phyloP scores from a whole-genome alignment of 1,140 invertebrate species.

The Mycetomoellerius zeteki region DNA sequence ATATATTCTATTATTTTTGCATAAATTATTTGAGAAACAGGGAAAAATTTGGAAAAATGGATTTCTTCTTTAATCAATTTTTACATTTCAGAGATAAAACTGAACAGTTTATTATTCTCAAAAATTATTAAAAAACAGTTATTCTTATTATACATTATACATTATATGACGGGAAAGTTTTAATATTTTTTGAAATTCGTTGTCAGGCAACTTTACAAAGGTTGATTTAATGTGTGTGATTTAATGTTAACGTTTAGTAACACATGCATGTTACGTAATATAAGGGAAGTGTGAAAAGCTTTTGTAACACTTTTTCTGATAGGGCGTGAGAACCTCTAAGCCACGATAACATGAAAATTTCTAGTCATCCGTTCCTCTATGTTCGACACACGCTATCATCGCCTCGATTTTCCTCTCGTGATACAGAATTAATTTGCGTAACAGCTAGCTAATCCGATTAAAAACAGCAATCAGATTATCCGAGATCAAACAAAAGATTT shows the following conservation, averaged over 20 bases:
- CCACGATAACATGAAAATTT: slow-evolving; percentile 44
- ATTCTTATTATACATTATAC: not conserved
- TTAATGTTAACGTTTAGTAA: not conserved
- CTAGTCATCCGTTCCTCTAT: slow-evolving; percentile 30
- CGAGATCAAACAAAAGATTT: not conserved
- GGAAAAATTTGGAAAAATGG: not conserved
- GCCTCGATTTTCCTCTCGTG: not conserved
- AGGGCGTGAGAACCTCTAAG: not conserved
- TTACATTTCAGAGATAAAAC: not conserved
- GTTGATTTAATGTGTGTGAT: not conserved
- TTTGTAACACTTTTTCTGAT: slow-evolving; percentile 20
- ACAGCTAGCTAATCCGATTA: not conserved
- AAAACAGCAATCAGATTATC: not conserved
- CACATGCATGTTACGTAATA: slow-evolving; percentile 23
- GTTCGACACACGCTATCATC: not conserved
- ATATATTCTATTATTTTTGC: not conserved
- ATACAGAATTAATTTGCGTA: slow-evolving; percentile 22
- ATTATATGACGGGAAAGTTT: not conserved
- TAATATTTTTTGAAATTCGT: not conserved
- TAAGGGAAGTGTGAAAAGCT: slow-evolving; percentile 24
- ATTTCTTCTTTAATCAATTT: not conserved
- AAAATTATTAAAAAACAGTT: not conserved
- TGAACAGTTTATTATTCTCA: not conserved
- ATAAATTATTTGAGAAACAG: not conserved
- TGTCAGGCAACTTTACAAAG: slow-evolving; percentile 5